Evolutionary conservation across 1,140 invertebrate genomes (phyloP), one percentile per base, ranked within the genome.

Genomic region (Lysiphlebus fabarum): DNA sequence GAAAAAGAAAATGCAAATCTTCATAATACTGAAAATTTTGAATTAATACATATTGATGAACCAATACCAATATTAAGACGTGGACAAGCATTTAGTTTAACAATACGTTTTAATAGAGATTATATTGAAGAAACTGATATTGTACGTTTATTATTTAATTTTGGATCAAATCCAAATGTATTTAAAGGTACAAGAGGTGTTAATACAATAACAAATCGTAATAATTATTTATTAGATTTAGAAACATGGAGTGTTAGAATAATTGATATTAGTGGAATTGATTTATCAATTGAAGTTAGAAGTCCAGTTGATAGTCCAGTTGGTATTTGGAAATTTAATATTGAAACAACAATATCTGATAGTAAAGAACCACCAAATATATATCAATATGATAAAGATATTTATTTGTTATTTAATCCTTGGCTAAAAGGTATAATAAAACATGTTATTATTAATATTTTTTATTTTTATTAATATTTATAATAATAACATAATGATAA

Each of bases 391-490:
- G 70, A 75, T 0, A 74, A 63, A 9, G 70, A 76, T 36, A 75
- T 92, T 44, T 93, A 90, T 72, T 76, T 93, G n/a, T 77, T 92
- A 5, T 92, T 92, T 73, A 93, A 93, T 76, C 89, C 91, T 4
- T 92, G 90, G 90, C 81, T 85, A 62, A 83, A 85, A 82, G 86
- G 91, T 91, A 59, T n/a, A n/a, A n/a, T n/a, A n/a, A n/a, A n/a
- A n/a, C n/a, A n/a, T n/a, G n/a, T n/a, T n/a, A n/a, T n/a, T n/a
- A n/a, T n/a, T n/a, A n/a, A n/a, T n/a, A n/a, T n/a, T 40, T 40
- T 40, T 40, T 40, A 6, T 40, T 40, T 40, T 6, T 9, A 6
- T 6, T 9, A 40, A 9, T 40, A 9, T 40, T 40, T 40, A 6
- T 40, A 6, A 40, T 6, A 6, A 9, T 6, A 40, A 40, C 6